Evolutionary conservation across 1,140 invertebrate species (phyloP).

Genomic region (Melipona quadrifasciata): DNA sequence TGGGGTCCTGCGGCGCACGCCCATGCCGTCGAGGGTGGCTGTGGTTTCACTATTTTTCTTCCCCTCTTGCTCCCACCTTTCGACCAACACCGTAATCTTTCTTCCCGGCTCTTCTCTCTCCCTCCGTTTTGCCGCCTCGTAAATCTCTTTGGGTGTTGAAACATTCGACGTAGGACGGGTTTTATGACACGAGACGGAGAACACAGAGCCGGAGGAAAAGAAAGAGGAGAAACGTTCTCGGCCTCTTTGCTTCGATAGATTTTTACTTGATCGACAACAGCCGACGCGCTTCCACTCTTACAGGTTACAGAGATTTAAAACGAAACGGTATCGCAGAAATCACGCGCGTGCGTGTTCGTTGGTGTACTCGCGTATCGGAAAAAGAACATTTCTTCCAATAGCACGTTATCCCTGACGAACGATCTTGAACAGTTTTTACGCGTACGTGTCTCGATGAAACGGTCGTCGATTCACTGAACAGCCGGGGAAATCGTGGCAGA

Average conservation of each 20-base stretch:
- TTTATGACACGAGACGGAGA: slow-evolving; percentile 19
- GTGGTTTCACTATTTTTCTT: slow-evolving; percentile 70
- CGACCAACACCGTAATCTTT: slow-evolving; percentile 35
- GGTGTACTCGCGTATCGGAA: too few relatives aligned
- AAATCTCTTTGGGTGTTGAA: slow-evolving; percentile 74
- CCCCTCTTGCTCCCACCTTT: slow-evolving; percentile 36
- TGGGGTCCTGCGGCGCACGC: slow-evolving; percentile 66
- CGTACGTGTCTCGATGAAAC: not conserved
- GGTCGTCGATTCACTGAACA: not conserved
- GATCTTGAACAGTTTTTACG: not conserved
- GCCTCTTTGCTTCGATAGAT: not conserved
- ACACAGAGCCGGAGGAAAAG: not conserved
- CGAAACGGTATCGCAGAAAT: not conserved
- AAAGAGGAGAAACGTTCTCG: not conserved
- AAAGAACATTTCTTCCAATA: not conserved
- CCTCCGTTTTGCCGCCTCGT: slow-evolving; percentile 60
- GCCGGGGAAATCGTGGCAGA: slow-evolving; percentile 22
- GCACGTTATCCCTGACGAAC: not conserved
- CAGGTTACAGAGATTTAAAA: not conserved
- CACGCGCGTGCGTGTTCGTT: too few relatives aligned
- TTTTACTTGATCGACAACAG: not conserved
- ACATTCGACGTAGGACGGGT: slow-evolving; percentile 39
- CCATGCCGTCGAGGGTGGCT: slow-evolving; percentile 72
- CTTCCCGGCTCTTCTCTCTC: slow-evolving; percentile 12
- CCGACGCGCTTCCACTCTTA: too few relatives aligned